Percentiles rank a stretch among this genome's conserved stretches.
phyloP scores from a whole-genome alignment of 1,140 invertebrate genomes.

The Eciton burchellii region DNA sequence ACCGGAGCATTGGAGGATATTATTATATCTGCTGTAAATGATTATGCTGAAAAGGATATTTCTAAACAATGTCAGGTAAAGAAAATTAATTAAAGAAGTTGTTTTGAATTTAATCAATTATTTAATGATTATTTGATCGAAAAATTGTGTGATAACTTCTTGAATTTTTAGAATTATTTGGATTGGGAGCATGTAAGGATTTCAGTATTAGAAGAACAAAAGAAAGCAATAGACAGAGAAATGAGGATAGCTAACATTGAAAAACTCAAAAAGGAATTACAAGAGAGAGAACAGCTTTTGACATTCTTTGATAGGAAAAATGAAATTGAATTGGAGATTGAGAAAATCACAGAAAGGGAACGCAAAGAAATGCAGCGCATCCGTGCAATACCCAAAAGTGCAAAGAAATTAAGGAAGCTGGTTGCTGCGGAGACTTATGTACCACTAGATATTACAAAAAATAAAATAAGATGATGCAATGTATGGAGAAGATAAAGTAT shows the following conservation, averaged over 20 bases:
- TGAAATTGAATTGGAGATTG: conserved; percentile 90
- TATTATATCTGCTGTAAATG: conserved; percentile 86
- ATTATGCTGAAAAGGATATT: conserved; percentile 86
- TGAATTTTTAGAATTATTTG: conserved; percentile 85
- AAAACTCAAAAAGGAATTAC: conserved; percentile 87
- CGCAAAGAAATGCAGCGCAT: conserved; percentile 68
- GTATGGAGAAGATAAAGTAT: not conserved
- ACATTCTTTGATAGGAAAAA: conserved; percentile 93
- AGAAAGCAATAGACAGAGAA: conserved; percentile 85
- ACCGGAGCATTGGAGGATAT: conserved; percentile 84
- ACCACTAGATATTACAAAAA: conserved; percentile 86
- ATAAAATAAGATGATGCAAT: not conserved
- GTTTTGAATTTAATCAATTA: conserved; percentile 27
- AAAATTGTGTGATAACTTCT: conserved; percentile 44
- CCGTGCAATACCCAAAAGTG: not conserved
- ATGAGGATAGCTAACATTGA: conserved; percentile 87
- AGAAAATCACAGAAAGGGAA: conserved; percentile 84
- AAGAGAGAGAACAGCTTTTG: conserved; percentile 88
- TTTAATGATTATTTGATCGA: conserved; percentile 10
- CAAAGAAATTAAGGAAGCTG: conserved; percentile 47
- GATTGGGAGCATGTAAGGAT: conserved; percentile 87
- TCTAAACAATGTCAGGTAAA: conserved; percentile 85
- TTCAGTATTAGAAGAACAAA: conserved; percentile 87
- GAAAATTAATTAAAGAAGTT: conserved; percentile 32
- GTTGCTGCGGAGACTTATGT: conserved; percentile 88